Evolutionary conservation across 2,113 vertebrate species (phyloP).

Genomic region (Salvelinus namaycush): DNA sequence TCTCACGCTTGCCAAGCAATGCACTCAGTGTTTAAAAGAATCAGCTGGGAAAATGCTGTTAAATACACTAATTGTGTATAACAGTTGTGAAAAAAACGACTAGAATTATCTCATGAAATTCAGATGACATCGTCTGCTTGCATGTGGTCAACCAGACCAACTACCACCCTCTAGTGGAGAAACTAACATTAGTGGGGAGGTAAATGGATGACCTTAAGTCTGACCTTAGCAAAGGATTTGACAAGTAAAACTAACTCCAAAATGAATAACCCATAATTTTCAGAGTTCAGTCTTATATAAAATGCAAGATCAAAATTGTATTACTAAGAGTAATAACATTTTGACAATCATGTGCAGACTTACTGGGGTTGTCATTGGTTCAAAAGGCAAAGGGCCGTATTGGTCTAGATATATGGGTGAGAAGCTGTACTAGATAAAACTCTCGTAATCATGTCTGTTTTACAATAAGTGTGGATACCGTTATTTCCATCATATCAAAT

Average conservation of each 20-base stretch:
- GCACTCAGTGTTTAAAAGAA: not conserved
- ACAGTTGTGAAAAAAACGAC: too few relatives aligned
- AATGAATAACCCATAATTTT: not conserved
- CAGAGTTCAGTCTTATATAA: too few relatives aligned
- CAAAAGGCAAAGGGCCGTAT: not conserved
- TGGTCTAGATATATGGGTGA: too few relatives aligned
- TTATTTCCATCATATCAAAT: slow-evolving; percentile 66
- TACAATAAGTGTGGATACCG: slow-evolving; percentile 40
- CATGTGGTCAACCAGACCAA: not conserved
- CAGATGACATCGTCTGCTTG: not conserved
- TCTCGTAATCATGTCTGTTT: not conserved
- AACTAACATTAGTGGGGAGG: not conserved
- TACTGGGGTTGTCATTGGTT: not conserved
- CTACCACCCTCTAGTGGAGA: slow-evolving; percentile 21
- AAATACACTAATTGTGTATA: too few relatives aligned
- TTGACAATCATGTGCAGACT: not conserved
- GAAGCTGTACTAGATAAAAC: not conserved
- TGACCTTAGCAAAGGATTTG: not conserved
- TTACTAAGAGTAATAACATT: not conserved
- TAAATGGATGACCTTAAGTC: not conserved
- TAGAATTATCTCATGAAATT: not conserved
- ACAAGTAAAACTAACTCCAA: not conserved
- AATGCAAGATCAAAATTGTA: too few relatives aligned
- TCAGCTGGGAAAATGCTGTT: too few relatives aligned
- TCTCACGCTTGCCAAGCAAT: slow-evolving; percentile 39